Evolutionary conservation across 2,888 invertebrate species (phyloP).

Genomic region (Acronicta leporina): DNA sequence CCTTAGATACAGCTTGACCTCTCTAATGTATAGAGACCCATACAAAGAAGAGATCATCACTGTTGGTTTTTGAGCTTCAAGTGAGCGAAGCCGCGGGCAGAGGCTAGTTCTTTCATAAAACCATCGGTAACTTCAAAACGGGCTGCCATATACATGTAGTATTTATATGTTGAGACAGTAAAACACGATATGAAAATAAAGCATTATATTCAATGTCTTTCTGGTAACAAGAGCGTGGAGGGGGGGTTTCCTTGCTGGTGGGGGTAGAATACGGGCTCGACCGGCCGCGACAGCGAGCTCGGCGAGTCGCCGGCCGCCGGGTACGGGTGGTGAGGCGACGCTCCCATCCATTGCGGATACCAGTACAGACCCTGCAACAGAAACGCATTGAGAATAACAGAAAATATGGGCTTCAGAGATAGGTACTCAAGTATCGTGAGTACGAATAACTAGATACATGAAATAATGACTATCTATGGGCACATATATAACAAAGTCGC

Average conservation of each 20-base stretch:
- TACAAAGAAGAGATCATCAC: no score
- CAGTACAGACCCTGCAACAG: constrained; percentile 79
- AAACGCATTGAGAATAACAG: not conserved
- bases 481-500: no score
- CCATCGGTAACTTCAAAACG: no score
- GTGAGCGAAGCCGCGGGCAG: no score
- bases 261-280: constrained; percentile 65
- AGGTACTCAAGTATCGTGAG: no score
- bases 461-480: no score
- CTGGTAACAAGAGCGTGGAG: constrained; percentile 38
- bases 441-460: no score
- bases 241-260: constrained; percentile 61
- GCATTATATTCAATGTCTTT: constrained; percentile 27
- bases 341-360: constrained; percentile 87
- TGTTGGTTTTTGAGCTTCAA: no score
- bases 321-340: constrained; percentile 81
- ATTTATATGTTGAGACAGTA: constrained; percentile 2
- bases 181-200: constrained; percentile 9
- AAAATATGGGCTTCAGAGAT: not conserved
- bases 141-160: no score
- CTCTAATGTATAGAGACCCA: no score
- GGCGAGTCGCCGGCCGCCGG: constrained; percentile 67
- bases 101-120: no score
- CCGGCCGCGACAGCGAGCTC: constrained; percentile 25
- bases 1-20: no score